Evolutionary conservation across 1,140 invertebrate species (phyloP).

Genomic region (Orius insidiosus): DNA sequence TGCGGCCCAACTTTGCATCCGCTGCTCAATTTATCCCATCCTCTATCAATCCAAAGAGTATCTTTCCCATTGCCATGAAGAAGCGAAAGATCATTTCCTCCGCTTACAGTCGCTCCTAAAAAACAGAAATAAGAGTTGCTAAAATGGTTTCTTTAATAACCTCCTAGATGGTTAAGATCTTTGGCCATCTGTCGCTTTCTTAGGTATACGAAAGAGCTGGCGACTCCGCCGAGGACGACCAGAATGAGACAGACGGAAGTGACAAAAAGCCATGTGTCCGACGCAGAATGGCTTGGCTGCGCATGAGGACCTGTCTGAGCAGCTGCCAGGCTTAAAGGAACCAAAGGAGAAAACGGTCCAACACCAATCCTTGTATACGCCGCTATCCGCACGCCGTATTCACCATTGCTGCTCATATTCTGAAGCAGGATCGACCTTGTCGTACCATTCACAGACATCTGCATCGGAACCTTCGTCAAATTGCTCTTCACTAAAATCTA

Average conservation of each 20-base stretch:
- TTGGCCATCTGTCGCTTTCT: slow-evolving; percentile 34
- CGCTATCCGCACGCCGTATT: slow-evolving; percentile 54
- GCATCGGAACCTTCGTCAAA: slow-evolving; percentile 36
- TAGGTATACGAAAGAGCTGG: slow-evolving; percentile 39
- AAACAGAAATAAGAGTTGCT: neutral
- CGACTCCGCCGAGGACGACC: slow-evolving; percentile 37
- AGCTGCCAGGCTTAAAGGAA: slow-evolving; percentile 39
- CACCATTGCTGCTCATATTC: slow-evolving; percentile 46
- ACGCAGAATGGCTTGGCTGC: slow-evolving; percentile 9
- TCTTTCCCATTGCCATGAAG: slow-evolving; percentile 29
- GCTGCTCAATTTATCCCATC: slow-evolving; percentile 47
- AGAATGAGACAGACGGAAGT: slow-evolving; percentile 50
- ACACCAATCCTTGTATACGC: slow-evolving; percentile 49
- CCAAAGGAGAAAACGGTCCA: slow-evolving; percentile 45
- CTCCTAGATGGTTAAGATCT: slow-evolving; percentile 19
- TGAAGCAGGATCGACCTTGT: slow-evolving; percentile 53
- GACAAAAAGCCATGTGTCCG: slow-evolving; percentile 59
- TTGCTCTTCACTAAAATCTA: slow-evolving; percentile 45
- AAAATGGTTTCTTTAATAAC: slow-evolving; percentile 14
- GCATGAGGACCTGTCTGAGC: slow-evolving; percentile 8
- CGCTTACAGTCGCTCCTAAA: slow-evolving; percentile 16
- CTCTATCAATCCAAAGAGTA: slow-evolving; percentile 55
- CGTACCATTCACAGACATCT: slow-evolving; percentile 51
- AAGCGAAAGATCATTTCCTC: slow-evolving; percentile 17
- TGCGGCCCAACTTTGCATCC: slow-evolving; percentile 25